Evolutionary conservation across 2,113 vertebrate species (phyloP), one percentile per base, ranked within the genome.

Genomic region (Jaculus jaculus): DNA sequence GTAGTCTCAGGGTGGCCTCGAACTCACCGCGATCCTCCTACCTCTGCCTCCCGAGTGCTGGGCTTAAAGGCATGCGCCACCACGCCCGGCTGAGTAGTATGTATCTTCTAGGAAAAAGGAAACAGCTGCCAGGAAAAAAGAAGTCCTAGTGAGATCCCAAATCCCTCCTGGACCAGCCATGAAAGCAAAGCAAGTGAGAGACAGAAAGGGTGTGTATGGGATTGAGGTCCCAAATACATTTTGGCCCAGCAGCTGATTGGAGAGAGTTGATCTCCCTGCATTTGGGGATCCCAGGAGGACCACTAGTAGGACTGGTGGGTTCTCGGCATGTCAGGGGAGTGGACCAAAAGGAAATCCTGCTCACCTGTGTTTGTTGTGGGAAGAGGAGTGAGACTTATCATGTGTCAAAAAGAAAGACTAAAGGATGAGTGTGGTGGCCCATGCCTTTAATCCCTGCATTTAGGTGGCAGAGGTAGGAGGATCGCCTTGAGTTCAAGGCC

Each of bases 81-180:
- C n/a, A n/a, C n/a, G n/a, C n/a, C n/a, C n/a, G n/a, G n/a, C n/a
- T n/a, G n/a, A 0, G 99, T 99, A 0, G 99, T 99, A 90, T 99
- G 99, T 0, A 99, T 99, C 96, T 99, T 99, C 96, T 96, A 98
- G 39, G 99, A 99, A 18, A 99, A 99, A 0, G 99, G 98, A 97
- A 99, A 99, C 65, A 99, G 98, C 99, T 99, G 96, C 2, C 96
- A 96, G n/a, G 86, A n/a, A n/a, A n/a, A 93, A 83, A 87, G 20
- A 42, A 68, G 11, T 30, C 23, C 73, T 5, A 23, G 0, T 83
- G 0, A 5, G 2, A 5, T 60, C 32, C 30, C 34, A 86, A 42
- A 9, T 5, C 7, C 3, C 9, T 7, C 0, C 23, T 71, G n/a
- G 47, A 28, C n/a, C 60, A 20, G 6, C 51, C 21, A 16, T 3